Evolutionary conservation across 1,140 invertebrate genomes (phyloP), one percentile per base, ranked within the genome.

Genomic region (Drosophila grimshawi): DNA sequence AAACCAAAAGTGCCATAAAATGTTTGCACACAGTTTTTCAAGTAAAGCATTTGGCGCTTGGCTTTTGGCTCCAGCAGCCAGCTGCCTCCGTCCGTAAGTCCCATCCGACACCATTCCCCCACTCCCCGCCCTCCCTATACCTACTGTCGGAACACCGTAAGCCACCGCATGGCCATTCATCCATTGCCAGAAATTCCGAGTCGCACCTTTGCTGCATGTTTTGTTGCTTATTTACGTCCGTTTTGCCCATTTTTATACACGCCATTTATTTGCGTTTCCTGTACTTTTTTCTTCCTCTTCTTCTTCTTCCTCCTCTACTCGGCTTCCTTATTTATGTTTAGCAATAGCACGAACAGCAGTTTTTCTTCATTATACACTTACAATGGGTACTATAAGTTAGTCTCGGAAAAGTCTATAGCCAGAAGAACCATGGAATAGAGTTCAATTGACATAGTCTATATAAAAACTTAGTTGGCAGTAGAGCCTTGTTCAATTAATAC

Each of bases 1-100:
- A 80, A 82, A 78, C 73, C 76, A 74, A 88, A 88, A 88, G 83
- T 86, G 83, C 83, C 80, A 83, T 86, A 86, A 86, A 86, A 86
- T 88, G 83, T 83, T 88, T 88, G 83, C 83, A 80, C 77, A 69
- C 72, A 83, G 73, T 89, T 88, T 81, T 75, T 43, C 39, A 43
- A 43, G 10, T 59, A 68, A 48, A 37, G 11, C 39, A 59, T 55
- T 61, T 65, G 59, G 53, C 59, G 63, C 59, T 61, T 77, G 49
- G 45, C 59, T 68, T 68, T 70, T 69, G 45, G 74, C 59, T 46
- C 46, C 41, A 37, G 35, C 37, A 55, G 39, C 41, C 56, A 51
- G 7, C 37, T 43, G 19, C 43, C 32, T 27, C n/a, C 35, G n/a
- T n/a, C 10, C 41, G 19, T n/a, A 35, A 6, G 19, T 29, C 30